Percentiles rank a stretch among this genome's conserved stretches.
These are phyloP conservation scores for Scomber japonicus DNA, from an alignment of 2,113 vertebrate species.

Conservation along the genomic window DNA sequence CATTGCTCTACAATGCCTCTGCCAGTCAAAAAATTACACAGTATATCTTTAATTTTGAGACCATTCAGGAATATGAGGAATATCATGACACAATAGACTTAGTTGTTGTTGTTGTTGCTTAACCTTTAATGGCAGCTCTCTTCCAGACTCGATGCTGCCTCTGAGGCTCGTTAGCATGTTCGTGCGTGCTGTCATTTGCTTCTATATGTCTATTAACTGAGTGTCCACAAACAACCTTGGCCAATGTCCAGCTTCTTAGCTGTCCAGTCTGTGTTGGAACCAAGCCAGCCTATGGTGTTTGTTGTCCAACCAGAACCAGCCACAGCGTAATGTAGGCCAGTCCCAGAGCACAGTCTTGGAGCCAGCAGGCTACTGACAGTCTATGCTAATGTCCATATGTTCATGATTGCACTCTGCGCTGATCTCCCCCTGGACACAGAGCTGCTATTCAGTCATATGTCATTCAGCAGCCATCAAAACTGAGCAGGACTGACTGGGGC, in stretches of 20 bases:
- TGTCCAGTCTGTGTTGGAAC: constrained; percentile 50
- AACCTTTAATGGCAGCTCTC: too few relatives aligned
- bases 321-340: constrained; percentile 51
- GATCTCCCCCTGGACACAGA: constrained; percentile 50
- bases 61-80: too few relatives aligned
- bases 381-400: constrained; percentile 81
- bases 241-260: constrained; percentile 59
- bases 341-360: constrained; percentile 60
- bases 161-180: too few relatives aligned
- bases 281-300: constrained; percentile 53
- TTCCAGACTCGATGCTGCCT: too few relatives aligned
- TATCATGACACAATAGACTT: too few relatives aligned
- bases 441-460: constrained; percentile 55
- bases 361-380: constrained; percentile 64
- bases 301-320: constrained; percentile 55
- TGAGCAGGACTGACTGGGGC: constrained; percentile 25
- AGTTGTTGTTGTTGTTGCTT: too few relatives aligned
- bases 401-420: constrained; percentile 44
- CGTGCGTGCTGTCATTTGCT: constrained; percentile 43
- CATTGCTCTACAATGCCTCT: too few relatives aligned
- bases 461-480: constrained; percentile 57
- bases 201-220: constrained; percentile 63
- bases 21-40: too few relatives aligned
- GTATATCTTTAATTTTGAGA: too few relatives aligned
- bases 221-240: constrained; percentile 75